phyloP scores from a whole-genome alignment of 2,113 vertebrate species.

The Bos javanicus region DNA sequence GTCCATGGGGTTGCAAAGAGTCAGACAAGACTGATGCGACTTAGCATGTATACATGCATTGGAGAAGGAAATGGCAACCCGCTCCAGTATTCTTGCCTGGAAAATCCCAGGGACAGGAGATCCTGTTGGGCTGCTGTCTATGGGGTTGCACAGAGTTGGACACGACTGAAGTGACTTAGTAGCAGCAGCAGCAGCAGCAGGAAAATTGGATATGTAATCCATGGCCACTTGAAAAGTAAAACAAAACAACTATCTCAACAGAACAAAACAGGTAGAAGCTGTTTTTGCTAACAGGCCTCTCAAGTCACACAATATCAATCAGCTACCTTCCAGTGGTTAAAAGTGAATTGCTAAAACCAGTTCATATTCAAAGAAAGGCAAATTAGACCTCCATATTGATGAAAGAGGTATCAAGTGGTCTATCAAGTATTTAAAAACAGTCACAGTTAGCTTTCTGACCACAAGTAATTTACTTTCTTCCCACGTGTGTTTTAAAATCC shows the following conservation, averaged over 20 bases:
- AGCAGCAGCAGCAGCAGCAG: neutral
- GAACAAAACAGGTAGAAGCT: neutral
- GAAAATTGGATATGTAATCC: neutral
- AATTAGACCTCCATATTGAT: neutral
- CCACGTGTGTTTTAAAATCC: neutral
- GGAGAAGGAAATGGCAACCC: neutral
- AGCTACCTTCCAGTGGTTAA: neutral
- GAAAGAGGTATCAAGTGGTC: neutral
- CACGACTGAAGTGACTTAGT: neutral
- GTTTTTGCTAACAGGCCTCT: neutral
- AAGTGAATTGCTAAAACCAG: neutral
- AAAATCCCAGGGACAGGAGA: neutral
- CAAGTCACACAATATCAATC: neutral
- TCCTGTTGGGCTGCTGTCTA: neutral
- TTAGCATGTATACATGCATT: neutral
- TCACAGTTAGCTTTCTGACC: neutral
- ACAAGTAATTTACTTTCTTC: neutral
- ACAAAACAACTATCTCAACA: neutral
- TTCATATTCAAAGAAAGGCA: neutral
- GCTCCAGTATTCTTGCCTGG: neutral
- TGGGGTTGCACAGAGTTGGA: neutral
- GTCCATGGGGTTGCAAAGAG: neutral
- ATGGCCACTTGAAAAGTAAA: neutral
- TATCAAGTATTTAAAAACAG: neutral
- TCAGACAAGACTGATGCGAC: neutral